Percentiles rank a stretch among this genome's conserved stretches.
Conservation (phyloP, 2,797 vertebrate genomes). For the Microchirus variegatus region DNA sequence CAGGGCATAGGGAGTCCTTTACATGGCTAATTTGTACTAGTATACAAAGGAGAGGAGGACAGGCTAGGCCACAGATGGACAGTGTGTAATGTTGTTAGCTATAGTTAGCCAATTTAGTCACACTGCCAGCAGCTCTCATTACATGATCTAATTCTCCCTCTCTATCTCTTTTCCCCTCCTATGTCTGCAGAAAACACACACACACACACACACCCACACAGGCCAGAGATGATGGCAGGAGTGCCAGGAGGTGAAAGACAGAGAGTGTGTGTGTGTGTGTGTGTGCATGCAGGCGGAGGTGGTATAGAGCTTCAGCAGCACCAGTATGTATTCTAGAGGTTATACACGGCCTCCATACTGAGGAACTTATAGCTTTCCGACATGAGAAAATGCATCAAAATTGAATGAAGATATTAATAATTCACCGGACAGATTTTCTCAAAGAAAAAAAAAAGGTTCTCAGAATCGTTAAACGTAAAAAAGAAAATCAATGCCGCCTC, state of each 20-base stretch:
- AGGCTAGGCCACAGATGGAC: slow-evolving; percentile 80
- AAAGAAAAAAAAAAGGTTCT: slow-evolving; percentile 82
- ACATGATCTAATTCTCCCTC: slow-evolving; percentile 82
- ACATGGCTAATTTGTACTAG: slow-evolving; percentile 57
- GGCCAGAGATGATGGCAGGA: slow-evolving; percentile 63
- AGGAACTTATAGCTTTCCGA: slow-evolving; percentile 76
- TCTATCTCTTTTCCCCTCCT: slow-evolving; percentile 55
- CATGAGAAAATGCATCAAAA: slow-evolving; percentile 79
- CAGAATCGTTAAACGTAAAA: slow-evolving; percentile 76
- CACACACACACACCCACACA: slow-evolving; percentile 62
- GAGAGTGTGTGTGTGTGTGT: slow-evolving; percentile 34
- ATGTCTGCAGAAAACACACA: slow-evolving; percentile 49
- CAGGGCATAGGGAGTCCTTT: slow-evolving; percentile 50
- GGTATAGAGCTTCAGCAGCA: slow-evolving; percentile 36
- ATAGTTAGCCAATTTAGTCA: slow-evolving; percentile 80
- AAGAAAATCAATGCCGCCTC: slow-evolving; percentile 81
- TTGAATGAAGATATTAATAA: slow-evolving; percentile 86
- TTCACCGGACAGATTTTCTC: slow-evolving; percentile 80
- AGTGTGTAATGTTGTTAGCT: slow-evolving; percentile 83
- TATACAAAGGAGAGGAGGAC: slow-evolving; percentile 70
- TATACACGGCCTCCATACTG: slow-evolving; percentile 54
- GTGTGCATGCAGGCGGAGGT: slow-evolving; percentile 36
- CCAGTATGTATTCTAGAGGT: slow-evolving; percentile 44
- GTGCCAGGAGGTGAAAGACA: slow-evolving; percentile 65
- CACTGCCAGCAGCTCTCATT: slow-evolving; percentile 81